Conservation (phyloP, 2,113 vertebrate species). For the Trichomycterus rosablanca region DNA sequence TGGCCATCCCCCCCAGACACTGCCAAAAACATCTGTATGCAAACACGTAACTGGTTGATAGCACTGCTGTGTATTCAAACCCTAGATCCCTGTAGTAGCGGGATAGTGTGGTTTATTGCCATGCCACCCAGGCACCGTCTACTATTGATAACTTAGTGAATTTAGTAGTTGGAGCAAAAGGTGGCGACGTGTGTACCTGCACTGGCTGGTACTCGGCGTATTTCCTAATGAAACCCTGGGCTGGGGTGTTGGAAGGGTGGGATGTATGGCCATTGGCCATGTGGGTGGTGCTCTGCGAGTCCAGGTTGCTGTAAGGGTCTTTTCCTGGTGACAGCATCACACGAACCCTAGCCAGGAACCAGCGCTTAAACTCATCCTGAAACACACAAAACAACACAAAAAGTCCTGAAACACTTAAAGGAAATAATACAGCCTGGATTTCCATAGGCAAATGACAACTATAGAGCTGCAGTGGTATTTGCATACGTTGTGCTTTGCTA, state of each 20-base stretch:
- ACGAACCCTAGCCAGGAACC: conserved; percentile 92
- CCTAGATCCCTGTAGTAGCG: too few species aligned
- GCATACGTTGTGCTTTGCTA: too few species aligned
- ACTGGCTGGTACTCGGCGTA: conserved; percentile 65
- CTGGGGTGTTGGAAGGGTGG: conserved; percentile 57
- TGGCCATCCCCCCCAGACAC: too few species aligned
- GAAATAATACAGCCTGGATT: too few species aligned
- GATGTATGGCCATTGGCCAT: conserved; percentile 66
- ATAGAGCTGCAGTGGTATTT: too few species aligned
- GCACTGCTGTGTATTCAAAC: too few species aligned
- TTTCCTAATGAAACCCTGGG: conserved; percentile 66
- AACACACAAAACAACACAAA: conserved; percentile 4
- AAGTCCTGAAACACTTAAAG: too few species aligned
- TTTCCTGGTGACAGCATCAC: conserved; percentile 78
- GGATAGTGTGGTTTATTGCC: too few species aligned
- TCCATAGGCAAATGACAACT: background rate
- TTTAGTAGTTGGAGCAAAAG: background rate
- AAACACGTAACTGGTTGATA: too few species aligned
- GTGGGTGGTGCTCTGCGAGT: conserved; percentile 68
- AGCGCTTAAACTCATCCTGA: conserved; percentile 91
- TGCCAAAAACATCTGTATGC: background rate
- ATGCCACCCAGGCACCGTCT: too few species aligned
- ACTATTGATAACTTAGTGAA: too few species aligned
- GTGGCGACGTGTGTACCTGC: conserved; percentile 22
- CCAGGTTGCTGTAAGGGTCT: conserved; percentile 72